phyloP scores from a whole-genome alignment of 2,113 vertebrate species.

The Gallinago jamesoni region DNA sequence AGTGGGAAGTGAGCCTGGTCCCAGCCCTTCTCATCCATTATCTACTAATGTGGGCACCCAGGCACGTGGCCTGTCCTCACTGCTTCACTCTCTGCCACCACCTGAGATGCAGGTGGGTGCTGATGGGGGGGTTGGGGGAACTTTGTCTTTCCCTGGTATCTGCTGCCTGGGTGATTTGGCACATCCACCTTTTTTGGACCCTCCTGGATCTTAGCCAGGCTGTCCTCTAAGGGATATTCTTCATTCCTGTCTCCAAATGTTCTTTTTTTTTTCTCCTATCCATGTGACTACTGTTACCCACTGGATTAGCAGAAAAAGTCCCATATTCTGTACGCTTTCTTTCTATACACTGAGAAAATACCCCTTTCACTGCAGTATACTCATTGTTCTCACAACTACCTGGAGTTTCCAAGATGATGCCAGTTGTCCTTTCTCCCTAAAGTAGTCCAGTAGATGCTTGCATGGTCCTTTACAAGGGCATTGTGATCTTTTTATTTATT shows the following conservation, averaged over 20 bases:
- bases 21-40: not conserved
- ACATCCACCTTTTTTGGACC: not conserved
- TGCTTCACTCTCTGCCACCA: not conserved
- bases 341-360: not conserved
- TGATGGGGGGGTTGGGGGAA: accelerated
- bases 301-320: not conserved
- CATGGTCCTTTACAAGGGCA: not conserved
- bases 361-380: not conserved
- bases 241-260: not conserved
- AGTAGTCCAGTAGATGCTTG: not conserved
- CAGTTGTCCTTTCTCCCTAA: not conserved
- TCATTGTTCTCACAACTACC: not conserved
- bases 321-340: not conserved
- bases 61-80: not conserved
- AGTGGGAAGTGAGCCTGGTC: not conserved
- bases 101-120: not conserved
- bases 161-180: not conserved
- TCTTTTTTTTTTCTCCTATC: no score
- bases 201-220: not conserved
- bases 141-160: not conserved
- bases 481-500: not conserved
- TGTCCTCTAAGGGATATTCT: not conserved
- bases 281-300: not conserved
- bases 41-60: accelerated
- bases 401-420: not conserved